phyloP scores from a whole-genome alignment of 2,113 vertebrate species.

The Chelonoidis abingdonii region DNA sequence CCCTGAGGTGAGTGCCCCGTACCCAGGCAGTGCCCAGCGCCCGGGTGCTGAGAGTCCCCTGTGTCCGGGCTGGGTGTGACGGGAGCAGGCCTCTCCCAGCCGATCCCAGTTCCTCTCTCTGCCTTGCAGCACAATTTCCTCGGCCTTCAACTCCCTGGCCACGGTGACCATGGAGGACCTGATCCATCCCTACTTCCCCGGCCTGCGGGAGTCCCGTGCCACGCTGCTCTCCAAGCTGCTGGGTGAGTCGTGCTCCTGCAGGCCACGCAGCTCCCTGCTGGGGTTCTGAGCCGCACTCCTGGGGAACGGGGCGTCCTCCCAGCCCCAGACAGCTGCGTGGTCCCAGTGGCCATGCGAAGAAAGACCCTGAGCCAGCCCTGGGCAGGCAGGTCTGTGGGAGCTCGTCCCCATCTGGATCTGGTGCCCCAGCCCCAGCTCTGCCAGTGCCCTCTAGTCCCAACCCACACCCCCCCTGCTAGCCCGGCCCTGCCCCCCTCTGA shows the following conservation, averaged over 20 bases:
- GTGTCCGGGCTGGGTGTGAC: rapidly evolving
- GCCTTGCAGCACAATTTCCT: slow-evolving; percentile 91
- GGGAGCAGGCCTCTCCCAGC: no score
- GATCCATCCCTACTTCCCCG: slow-evolving; percentile 88
- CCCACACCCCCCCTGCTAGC: no score
- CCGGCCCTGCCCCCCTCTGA: no score
- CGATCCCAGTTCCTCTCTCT: neutral
- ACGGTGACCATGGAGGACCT: slow-evolving; percentile 97
- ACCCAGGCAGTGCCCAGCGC: rapidly evolving
- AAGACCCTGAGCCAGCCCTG: neutral
- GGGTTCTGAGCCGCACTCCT: rapidly evolving
- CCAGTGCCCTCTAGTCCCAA: no score
- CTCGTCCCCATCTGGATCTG: neutral
- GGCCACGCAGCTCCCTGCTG: rapidly evolving
- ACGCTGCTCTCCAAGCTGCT: slow-evolving; percentile 90
- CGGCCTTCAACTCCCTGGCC: slow-evolving; percentile 95
- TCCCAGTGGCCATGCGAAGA: neutral
- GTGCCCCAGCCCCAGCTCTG: neutral
- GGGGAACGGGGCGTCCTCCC: no score
- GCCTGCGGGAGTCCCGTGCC: slow-evolving; percentile 85
- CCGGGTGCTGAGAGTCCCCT: no score
- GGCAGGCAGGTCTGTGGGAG: neutral
- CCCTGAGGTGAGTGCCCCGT: slow-evolving; percentile 85
- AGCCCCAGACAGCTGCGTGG: no score
- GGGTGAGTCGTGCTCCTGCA: slow-evolving; percentile 74